Base-by-base conservation (phyloP, 2,113 vertebrate species). In the Probosciger aterrimus region DNA sequence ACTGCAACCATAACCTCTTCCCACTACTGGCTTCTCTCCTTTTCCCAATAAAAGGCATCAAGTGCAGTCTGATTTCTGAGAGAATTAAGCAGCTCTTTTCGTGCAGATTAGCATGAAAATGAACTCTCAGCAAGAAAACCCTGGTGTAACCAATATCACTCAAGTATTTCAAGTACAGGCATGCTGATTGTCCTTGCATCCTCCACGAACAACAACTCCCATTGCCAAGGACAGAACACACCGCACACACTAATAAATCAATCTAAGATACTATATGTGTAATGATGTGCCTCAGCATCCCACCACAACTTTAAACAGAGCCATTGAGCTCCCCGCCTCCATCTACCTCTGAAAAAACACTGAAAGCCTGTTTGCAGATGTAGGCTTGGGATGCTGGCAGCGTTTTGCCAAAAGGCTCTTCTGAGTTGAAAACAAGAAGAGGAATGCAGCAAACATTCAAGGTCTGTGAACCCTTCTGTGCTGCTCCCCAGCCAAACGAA, bases 331-430 rank as follows among this genome's bases (percentile, higher is more conserved):
- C 4, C 0, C 2, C 47, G 50, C 49, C 30, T 73, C 30, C 44
- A 15, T 47, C 60, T 20, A 41, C 35, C 64, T 57, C 71, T 43
- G 69, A 33, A 20, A 41, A 47, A 88, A 55, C 28, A 27, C 30
- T 9, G 19, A 41, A 52, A 46, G 46, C 20, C 57, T 4, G 1
- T 18, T 17, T 1, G 1, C 8, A 4, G 30, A 18, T 14, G 10
- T 49, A 33, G 52, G 59, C 30, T 11, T 25, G 17, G 24, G 46
- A 44, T 59, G n/a, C 11, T 43, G 46, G 53, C 4, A 2, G 7
- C 24, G 41, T 27, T 71, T 69, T 46, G 60, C 50, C 50, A 50
- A 69, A 67, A 69, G 46, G 10, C 30, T 71, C 44, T 68, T 60
- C 43, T 10, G 30, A n/a, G 14, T 10, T 52, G 19, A 44, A 62